Evolutionary conservation across 2,797 vertebrate genomes (phyloP).

Genomic region (Sarcophilus harrisii): DNA sequence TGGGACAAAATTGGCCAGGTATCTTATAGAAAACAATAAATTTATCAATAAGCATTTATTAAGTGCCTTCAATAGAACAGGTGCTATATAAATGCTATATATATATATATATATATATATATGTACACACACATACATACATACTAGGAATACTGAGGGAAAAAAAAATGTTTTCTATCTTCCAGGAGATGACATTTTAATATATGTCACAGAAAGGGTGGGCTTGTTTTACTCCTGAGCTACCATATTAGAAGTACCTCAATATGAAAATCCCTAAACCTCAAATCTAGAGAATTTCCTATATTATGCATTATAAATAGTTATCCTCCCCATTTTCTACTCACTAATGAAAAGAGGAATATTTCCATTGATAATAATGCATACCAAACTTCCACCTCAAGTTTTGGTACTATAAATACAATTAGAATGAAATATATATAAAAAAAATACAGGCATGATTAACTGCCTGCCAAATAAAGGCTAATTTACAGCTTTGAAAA

Average conservation of each 20-base stretch:
- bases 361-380: slow-evolving; percentile 1
- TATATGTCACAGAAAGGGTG: background rate
- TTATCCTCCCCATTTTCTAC: background rate
- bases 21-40: background rate
- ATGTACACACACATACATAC: too few relatives aligned
- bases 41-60: background rate
- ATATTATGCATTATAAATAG: background rate
- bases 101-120: too few relatives aligned
- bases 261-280: background rate
- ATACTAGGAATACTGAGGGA: background rate
- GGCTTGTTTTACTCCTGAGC: background rate
- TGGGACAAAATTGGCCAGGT: background rate
- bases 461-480: slow-evolving; percentile 27
- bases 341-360: background rate
- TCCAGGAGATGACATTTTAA: background rate
- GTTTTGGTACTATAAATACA: slow-evolving; percentile 12
- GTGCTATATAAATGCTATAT: background rate
- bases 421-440: slow-evolving; percentile 28
- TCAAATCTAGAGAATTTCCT: background rate
- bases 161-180: too few relatives aligned
- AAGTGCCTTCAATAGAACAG: background rate
- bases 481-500: slow-evolving; percentile 65
- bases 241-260: background rate
- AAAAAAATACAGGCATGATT: slow-evolving; percentile 18
- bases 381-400: slow-evolving; percentile 57